Percentiles rank a stretch among this genome's conserved stretches.
Evolutionary conservation across 2,113 vertebrate species (phyloP).

Genomic region (Ageneiosus marmoratus): DNA sequence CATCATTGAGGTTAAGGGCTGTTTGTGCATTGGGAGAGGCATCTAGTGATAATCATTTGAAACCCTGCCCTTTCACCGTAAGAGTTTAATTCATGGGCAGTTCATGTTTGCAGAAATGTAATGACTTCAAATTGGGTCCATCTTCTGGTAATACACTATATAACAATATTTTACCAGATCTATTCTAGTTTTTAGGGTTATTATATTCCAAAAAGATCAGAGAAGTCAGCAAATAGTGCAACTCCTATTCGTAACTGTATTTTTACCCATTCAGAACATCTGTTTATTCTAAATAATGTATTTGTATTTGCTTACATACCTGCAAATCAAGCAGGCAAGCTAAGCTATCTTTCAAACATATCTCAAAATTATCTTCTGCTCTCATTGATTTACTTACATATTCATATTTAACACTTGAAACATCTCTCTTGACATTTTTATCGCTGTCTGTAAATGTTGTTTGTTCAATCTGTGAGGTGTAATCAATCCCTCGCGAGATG

Average conservation of each 20-base stretch:
- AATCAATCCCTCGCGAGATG: conserved; percentile 38
- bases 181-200: neutral
- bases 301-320: neutral
- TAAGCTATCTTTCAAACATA: neutral
- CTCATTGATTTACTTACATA: neutral
- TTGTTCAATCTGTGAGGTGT: conserved; percentile 36
- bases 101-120: too few species aligned
- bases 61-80: too few species aligned
- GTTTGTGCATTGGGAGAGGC: too few species aligned
- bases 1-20: too few species aligned
- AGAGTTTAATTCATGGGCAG: too few species aligned
- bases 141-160: too few species aligned
- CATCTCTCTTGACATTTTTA: conserved; percentile 35
- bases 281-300: neutral
- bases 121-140: too few species aligned
- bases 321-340: neutral
- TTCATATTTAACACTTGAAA: conserved; percentile 7
- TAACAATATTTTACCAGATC: neutral
- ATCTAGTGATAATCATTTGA: too few species aligned
- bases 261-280: neutral
- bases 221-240: neutral
- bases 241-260: neutral
- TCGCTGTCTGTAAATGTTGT: conserved; percentile 30
- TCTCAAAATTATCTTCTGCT: neutral
- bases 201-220: neutral